Evolutionary conservation across 2,113 vertebrate genomes (phyloP).

Genomic region (Grallaria varia): DNA sequence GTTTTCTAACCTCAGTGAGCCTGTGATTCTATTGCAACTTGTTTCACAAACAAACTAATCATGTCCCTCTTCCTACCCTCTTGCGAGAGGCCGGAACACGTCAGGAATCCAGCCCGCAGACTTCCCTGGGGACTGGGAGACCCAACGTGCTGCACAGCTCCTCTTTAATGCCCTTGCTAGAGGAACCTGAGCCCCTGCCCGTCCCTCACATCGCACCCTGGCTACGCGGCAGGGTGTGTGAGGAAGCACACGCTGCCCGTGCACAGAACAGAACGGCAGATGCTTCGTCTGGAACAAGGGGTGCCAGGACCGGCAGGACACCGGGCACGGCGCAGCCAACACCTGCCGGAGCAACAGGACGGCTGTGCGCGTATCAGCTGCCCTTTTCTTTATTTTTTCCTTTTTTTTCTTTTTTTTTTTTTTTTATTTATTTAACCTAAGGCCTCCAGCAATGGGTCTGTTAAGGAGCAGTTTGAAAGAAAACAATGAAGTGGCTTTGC

Average conservation of each 20-base stretch:
- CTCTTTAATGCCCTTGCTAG: background rate
- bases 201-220: accelerated
- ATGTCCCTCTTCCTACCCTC: accelerated
- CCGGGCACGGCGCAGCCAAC: accelerated
- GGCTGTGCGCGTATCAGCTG: background rate
- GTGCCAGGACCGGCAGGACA: accelerated
- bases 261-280: background rate
- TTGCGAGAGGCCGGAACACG: background rate
- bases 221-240: accelerated
- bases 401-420: background rate
- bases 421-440: background rate
- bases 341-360: background rate
- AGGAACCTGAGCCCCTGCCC: background rate
- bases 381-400: background rate
- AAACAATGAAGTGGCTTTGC: background rate
- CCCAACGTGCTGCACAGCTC: background rate
- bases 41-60: background rate
- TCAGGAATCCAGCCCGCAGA: background rate
- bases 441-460: background rate
- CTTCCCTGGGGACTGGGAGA: background rate
- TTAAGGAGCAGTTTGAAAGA: background rate
- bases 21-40: background rate
- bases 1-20: background rate
- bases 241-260: accelerated
- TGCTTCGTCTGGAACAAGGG: background rate